Evolutionary conservation across 2,888 invertebrate species (phyloP).

Genomic region (Pseudococcus viburni): DNA sequence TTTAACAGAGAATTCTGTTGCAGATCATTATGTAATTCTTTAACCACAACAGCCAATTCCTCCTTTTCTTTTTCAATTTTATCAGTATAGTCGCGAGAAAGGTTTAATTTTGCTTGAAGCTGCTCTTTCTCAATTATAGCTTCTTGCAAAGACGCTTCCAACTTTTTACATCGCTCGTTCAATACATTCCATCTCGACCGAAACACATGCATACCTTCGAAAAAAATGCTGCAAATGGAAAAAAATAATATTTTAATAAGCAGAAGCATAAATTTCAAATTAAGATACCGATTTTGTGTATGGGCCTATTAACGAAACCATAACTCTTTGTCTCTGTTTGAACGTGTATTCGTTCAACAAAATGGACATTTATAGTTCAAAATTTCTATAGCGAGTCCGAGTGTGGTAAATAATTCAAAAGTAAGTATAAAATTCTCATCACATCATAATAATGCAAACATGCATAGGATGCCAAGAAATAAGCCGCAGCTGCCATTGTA

Average conservation of each 20-base stretch:
- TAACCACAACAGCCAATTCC: background rate
- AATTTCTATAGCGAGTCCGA: too few species aligned
- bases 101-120: background rate
- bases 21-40: background rate
- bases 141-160: background rate
- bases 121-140: background rate
- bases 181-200: background rate
- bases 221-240: background rate
- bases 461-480: too few species aligned
- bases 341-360: too few species aligned
- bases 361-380: too few species aligned
- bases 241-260: background rate
- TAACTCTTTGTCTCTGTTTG: too few species aligned
- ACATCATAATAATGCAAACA: too few species aligned
- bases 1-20: background rate
- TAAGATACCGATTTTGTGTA: background rate
- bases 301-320: too few species aligned
- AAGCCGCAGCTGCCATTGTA: too few species aligned
- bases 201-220: background rate
- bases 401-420: too few species aligned
- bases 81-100: background rate
- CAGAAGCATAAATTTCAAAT: background rate
- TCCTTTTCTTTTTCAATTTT: background rate
- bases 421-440: too few species aligned
- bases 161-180: background rate